A percentile compares a stretch with the other conserved stretches of the same genome.
These are phyloP conservation scores for Euwallacea fornicatus DNA, from an alignment of 1,140 invertebrate species.

Conservation along the genomic window DNA sequence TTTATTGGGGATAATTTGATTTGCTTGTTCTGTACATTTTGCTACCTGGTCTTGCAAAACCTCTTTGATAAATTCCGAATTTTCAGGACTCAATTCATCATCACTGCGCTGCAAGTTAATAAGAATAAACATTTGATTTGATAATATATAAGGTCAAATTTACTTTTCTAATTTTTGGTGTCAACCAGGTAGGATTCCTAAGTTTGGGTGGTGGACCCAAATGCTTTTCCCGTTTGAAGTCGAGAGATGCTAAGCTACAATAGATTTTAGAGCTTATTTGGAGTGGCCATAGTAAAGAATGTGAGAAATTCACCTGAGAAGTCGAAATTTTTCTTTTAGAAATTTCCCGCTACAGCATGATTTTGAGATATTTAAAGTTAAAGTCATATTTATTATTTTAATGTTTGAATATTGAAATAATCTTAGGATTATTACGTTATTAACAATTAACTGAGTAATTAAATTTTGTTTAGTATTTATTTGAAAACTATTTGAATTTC, in stretches of 20 bases:
- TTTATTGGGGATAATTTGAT: constrained; percentile 56
- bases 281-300: constrained; percentile 11
- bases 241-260: constrained; percentile 15
- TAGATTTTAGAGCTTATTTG: not conserved
- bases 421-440: too few species aligned
- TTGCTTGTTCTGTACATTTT: constrained; percentile 59
- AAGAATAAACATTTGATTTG: constrained; percentile 10
- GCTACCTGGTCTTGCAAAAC: constrained; percentile 61
- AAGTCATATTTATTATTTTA: constrained; percentile 7
- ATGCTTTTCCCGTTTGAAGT: constrained; percentile 42
- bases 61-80: constrained; percentile 81
- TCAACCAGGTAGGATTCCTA: constrained; percentile 62
- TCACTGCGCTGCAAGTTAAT: constrained; percentile 60
- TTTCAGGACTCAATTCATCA: constrained; percentile 76
- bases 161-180: constrained; percentile 58
- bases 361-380: constrained; percentile 7
- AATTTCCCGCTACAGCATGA: constrained; percentile 26
- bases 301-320: constrained; percentile 39
- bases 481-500: too few species aligned
- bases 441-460: too few species aligned
- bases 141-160: constrained; percentile 44
- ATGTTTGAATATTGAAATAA: not conserved
- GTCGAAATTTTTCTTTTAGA: constrained; percentile 44
- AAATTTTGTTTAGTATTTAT: too few species aligned
- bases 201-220: constrained; percentile 54